These are phyloP conservation scores for Yponomeuta malinellus DNA, from an alignment of 2,888 invertebrate genomes.

Conservation along the genomic window DNA sequence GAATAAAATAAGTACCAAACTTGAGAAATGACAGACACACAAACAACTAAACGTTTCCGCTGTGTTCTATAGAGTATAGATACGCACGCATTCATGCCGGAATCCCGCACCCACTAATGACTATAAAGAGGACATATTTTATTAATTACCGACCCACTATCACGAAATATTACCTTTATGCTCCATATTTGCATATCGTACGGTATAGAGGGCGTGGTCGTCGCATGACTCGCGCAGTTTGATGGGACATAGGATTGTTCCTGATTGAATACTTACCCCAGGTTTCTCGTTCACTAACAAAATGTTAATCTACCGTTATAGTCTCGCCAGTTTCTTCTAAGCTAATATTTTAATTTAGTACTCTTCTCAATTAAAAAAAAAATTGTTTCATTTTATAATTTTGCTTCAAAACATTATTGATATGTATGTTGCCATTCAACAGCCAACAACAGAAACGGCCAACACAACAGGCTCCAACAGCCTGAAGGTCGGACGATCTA, in stretches of 20 bases:
- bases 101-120: slow-evolving; percentile 20
- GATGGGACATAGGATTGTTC: slow-evolving; percentile 1
- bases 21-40: not conserved
- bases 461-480: too few species aligned
- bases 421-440: too few species aligned
- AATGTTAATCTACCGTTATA: not conserved
- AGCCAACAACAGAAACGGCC: too few species aligned
- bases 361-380: too few species aligned
- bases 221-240: slow-evolving; percentile 38
- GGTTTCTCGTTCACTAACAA: not conserved
- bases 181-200: slow-evolving; percentile 72
- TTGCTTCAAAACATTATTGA: too few species aligned
- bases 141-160: slow-evolving; percentile 68
- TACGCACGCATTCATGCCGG: slow-evolving; percentile 7
- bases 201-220: slow-evolving; percentile 51
- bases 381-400: too few species aligned
- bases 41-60: not conserved
- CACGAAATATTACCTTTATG: slow-evolving; percentile 67
- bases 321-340: not conserved
- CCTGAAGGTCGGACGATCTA: too few species aligned
- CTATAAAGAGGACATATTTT: slow-evolving; percentile 62
- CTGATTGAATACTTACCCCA: not conserved
- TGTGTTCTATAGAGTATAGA: not conserved
- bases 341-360: too few species aligned
- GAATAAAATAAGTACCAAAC: too few species aligned